A percentile compares a stretch with the other conserved stretches of the same genome.
phyloP scores from a whole-genome alignment of 1,140 invertebrate genomes.

The Polypedilum vanderplanki region DNA sequence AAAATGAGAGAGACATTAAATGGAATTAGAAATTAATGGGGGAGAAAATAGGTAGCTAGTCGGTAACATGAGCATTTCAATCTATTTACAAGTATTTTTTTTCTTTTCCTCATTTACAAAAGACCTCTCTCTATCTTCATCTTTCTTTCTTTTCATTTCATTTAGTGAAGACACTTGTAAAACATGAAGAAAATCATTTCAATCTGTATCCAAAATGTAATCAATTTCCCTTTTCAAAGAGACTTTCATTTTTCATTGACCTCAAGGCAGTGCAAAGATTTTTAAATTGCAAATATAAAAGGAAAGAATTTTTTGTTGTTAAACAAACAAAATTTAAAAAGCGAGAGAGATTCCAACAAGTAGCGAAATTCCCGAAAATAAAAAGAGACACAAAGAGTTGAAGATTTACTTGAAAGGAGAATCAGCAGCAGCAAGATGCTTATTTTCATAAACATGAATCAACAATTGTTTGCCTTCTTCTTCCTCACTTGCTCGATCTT shows the following conservation, averaged over 20 bases:
- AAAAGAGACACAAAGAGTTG: neutral
- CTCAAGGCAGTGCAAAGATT: neutral
- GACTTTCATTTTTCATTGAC: slow-evolving; percentile 4
- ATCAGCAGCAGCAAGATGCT: neutral
- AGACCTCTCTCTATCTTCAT: too few species aligned
- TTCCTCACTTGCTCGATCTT: too few species aligned
- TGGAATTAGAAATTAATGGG: slow-evolving; percentile 18
- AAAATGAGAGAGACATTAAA: neutral
- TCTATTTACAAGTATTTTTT: too few species aligned
- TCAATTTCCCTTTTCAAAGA: neutral
- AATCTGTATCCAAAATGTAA: neutral
- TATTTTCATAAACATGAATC: neutral
- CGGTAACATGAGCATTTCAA: too few species aligned
- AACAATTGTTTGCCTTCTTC: slow-evolving; percentile 8
- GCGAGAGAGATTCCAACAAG: neutral
- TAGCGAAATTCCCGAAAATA: slow-evolving; percentile 5
- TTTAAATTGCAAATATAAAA: too few species aligned
- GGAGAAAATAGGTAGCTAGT: neutral
- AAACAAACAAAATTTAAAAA: neutral
- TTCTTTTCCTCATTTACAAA: too few species aligned
- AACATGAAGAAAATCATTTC: neutral
- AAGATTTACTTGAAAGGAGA: neutral
- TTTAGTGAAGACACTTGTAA: too few species aligned
- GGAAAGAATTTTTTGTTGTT: too few species aligned
- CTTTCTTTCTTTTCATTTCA: too few species aligned